A percentile compares a stretch with the other conserved stretches of the same genome.
phyloP scores from a whole-genome alignment of 2,797 vertebrate genomes.

The Hemibagrus guttatus region DNA sequence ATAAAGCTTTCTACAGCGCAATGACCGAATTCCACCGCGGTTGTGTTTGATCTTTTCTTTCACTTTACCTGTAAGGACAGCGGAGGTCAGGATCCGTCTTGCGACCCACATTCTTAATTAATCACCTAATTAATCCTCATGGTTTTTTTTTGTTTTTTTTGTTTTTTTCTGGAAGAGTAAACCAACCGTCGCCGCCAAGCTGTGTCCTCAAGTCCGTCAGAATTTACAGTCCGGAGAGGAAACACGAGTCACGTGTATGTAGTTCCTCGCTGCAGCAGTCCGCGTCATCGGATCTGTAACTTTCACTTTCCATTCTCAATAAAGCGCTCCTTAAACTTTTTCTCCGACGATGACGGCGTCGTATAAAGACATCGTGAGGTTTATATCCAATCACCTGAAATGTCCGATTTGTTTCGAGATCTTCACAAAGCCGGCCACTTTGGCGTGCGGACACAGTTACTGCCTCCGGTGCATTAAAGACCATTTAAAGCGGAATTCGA shows the following conservation, averaged over 20 bases:
- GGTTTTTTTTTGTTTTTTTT: neutral
- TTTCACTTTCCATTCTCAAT: constrained; percentile 36
- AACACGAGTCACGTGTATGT: neutral
- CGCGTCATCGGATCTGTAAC: no score
- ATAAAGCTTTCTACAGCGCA: neutral
- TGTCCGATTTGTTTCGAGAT: constrained; percentile 55
- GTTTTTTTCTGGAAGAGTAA: neutral
- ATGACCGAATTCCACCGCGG: neutral
- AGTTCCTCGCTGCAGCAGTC: neutral
- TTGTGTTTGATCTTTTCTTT: neutral
- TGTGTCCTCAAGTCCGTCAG: constrained; percentile 14
- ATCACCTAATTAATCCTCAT: neutral
- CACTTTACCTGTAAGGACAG: neutral
- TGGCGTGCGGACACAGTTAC: constrained; percentile 59
- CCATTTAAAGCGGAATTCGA: neutral
- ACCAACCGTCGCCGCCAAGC: neutral
- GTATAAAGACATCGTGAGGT: constrained; percentile 10
- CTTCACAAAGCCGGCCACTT: constrained; percentile 53
- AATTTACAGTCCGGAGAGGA: neutral
- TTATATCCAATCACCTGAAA: constrained; percentile 45
- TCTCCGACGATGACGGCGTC: neutral
- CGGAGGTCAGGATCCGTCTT: neutral
- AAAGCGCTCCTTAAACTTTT: no score
- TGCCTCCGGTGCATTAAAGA: constrained; percentile 46
- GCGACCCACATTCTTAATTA: constrained; percentile 6